Base-by-base conservation (phyloP, 2,797 vertebrate genomes). In the Lepilemur septentrionalis region DNA sequence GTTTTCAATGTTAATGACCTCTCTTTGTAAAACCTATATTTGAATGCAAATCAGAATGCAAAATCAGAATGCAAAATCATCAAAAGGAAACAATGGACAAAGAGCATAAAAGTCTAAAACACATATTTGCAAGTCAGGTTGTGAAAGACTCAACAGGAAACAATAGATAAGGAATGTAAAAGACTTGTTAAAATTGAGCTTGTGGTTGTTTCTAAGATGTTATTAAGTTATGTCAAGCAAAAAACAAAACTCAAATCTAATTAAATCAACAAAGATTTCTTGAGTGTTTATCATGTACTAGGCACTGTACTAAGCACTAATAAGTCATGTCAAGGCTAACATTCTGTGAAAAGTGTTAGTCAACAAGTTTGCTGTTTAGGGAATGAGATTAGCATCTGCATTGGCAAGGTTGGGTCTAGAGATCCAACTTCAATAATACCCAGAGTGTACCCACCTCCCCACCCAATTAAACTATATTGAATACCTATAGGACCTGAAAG, bases 231-330 rank as follows among this genome's bases (percentile, higher is more conserved):
- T 46, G 8, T 4, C 59, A 87, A 86, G 67, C 52, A 63, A 95
- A 89, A 35, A 91, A 92, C 17, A 94, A 72, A 95, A 83, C 48
- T 92, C 20, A 82, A 85, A 86, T 48, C 22, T 55, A 95, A 91
- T 93, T 94, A 82, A 92, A 96, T 86, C 59, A 83, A 20, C 23
- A 94, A 96, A 67, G 38, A 84, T 55, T 83, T 96, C 25, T 80
- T 84, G 35, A 88, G 28, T 70, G 13, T 57, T 72, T 91, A 69
- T 95, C 90, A 83, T 72, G 18, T 86, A 67, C 8, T 48, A 73
- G 38, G 48, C 10, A 84, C 41, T 84, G 10, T 79, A 79, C n/a
- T 79, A 20, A 83, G 55, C 46, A 78, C 7, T 92, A 96, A 72
- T 67, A 67, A 79, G 4, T 92, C 9, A 2, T 55, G 11, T 28